Conservation (phyloP, 2,888 invertebrate genomes). For the Oscheius myriophilus region DNA sequence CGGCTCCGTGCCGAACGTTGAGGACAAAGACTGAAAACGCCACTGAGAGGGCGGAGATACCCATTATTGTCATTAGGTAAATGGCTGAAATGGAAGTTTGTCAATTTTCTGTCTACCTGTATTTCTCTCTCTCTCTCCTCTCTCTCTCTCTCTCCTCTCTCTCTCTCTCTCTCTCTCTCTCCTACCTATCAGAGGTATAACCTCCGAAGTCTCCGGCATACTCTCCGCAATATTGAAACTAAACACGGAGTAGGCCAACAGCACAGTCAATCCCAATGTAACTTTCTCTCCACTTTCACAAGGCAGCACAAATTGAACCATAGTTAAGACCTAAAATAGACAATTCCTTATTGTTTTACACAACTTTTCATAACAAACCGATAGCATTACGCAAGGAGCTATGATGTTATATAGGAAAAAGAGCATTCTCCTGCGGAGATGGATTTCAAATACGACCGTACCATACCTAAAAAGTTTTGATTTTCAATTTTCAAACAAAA, state of each 20-base stretch:
- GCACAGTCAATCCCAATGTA: constrained; percentile 71
- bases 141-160: neutral
- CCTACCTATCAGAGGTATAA: constrained; percentile 73
- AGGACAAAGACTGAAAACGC: constrained; percentile 72
- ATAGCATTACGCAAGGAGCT: constrained; percentile 54
- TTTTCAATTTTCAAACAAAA: neutral
- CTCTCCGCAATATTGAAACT: constrained; percentile 74
- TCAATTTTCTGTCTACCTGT: neutral
- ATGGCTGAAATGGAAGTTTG: constrained; percentile 62
- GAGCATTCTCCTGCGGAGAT: constrained; percentile 51
- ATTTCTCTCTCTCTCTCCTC: constrained; percentile 31
- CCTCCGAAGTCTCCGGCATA: constrained; percentile 74
- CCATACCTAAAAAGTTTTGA: constrained; percentile 31
- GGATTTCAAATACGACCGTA: constrained; percentile 53
- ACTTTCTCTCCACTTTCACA: constrained; percentile 71
- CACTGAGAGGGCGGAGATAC: constrained; percentile 72
- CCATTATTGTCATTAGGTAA: constrained; percentile 74
- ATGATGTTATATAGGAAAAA: constrained; percentile 58
- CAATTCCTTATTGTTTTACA: neutral
- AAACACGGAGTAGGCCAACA: constrained; percentile 74
- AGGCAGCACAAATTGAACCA: constrained; percentile 73
- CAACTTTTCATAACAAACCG: constrained; percentile 27
- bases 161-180: constrained; percentile 1
- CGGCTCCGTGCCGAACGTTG: constrained; percentile 72
- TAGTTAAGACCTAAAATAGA: constrained; percentile 65